Evolutionary conservation across 2,888 invertebrate genomes (phyloP), one percentile per base, ranked within the genome.

Genomic region (Rhamnusium bicolor): DNA sequence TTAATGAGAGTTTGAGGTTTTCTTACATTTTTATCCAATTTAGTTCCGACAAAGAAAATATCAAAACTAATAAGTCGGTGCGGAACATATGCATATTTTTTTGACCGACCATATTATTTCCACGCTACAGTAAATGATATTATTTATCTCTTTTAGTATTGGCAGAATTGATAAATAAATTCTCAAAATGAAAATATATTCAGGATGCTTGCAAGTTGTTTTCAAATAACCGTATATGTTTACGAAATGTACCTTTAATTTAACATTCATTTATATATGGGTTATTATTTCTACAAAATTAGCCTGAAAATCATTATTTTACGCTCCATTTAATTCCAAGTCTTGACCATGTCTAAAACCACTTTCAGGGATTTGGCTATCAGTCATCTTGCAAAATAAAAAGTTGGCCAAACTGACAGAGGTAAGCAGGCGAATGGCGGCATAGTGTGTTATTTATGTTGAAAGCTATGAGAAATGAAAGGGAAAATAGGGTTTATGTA

Each of bases 401-500:
- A 69, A 67, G 62, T 71, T 66, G 29, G 18, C 61, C 54, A 72
- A 73, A 72, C 73, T 71, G 74, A 77, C 75, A 74, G 71, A 77
- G 69, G 76, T 74, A 74, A 60, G 68, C 70, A 62, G 68, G 62
- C 58, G 69, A 66, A 68, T 62, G 71, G 68, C 32, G 46, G 67
- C 40, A 7, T 14, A 16, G 24, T 46, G 66, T 69, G 76, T 80
- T 81, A 85, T 84, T 85, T 84, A 85, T 84, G 82, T 80, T 81
- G 75, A 80, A 80, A 80, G 81, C 81, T 81, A 84, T 84, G 85
- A 85, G 84, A 85, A 85, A 85, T 85, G 85, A 85, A 85, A 85
- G 83, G 84, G 84, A 85, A 85, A 85, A 85, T 84, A 83, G 83
- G 85, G 83, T 84, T 84, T 84, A 84, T 82, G 83, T 81, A 81